A percentile compares a stretch with the other conserved stretches of the same genome.
Conservation (phyloP, 2,113 vertebrate genomes). For the Tupaia chinensis region DNA sequence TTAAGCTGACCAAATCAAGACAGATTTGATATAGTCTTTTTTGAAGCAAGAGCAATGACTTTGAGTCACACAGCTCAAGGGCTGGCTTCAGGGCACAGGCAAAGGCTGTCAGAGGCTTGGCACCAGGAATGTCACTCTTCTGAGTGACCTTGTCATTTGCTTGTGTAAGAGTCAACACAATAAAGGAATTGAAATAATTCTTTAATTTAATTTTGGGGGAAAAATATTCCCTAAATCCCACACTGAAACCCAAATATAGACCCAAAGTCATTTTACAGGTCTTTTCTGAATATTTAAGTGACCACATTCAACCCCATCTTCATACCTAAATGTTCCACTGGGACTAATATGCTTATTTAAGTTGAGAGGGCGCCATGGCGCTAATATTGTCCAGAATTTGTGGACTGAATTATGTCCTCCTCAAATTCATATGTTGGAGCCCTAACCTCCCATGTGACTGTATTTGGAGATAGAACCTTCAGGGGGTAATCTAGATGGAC, state of each 20-base stretch:
- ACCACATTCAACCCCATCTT: not conserved
- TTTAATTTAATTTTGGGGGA: not conserved
- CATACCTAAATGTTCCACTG: not conserved
- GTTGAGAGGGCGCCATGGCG: not conserved
- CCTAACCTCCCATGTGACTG: not conserved
- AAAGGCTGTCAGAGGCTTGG: not conserved
- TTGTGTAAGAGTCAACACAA: not conserved
- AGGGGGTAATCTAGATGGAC: not conserved
- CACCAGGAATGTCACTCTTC: not conserved
- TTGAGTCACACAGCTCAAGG: not conserved
- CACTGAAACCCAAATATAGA: slow-evolving; percentile 18
- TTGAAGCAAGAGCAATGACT: not conserved
- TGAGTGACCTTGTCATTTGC: not conserved
- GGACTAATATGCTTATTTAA: not conserved
- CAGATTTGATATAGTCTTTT: not conserved
- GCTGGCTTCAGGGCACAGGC: slow-evolving; percentile 18
- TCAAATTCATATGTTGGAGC: not conserved
- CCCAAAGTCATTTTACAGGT: not conserved
- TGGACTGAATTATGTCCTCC: not conserved
- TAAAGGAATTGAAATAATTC: not conserved
- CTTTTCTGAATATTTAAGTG: not conserved
- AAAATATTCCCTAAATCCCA: not conserved
- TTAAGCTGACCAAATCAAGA: not conserved
- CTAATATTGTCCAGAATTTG: not conserved
- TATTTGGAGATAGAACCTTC: not conserved